These are phyloP conservation scores for Helobdella robusta DNA, from an alignment of 2,888 invertebrate genomes.

Conservation along the genomic window DNA sequence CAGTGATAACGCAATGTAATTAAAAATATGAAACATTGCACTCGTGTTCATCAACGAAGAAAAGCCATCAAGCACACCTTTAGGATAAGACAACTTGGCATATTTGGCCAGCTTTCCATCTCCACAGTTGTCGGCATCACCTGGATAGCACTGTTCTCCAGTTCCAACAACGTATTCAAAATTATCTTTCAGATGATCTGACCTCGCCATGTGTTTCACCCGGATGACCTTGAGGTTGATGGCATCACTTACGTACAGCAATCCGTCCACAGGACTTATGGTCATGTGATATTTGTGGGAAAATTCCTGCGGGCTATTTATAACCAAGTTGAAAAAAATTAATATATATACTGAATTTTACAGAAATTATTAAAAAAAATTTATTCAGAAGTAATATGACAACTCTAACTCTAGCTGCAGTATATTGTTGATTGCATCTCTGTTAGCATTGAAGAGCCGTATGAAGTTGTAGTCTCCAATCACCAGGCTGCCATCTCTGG, in stretches of 20 bases:
- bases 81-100: constrained; percentile 78
- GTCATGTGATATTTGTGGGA: constrained; percentile 94
- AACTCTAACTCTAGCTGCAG: constrained; percentile 42
- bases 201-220: constrained; percentile 48
- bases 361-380: neutral
- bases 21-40: too few species aligned
- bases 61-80: constrained; percentile 56
- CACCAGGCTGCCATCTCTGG: constrained; percentile 89
- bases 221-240: constrained; percentile 50
- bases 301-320: constrained; percentile 75
- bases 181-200: constrained; percentile 55
- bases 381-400: neutral
- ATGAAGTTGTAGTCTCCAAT: constrained; percentile 87
- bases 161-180: constrained; percentile 82
- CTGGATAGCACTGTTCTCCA: constrained; percentile 69
- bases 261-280: constrained; percentile 88
- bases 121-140: constrained; percentile 68
- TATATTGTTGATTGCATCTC: constrained; percentile 57
- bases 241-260: constrained; percentile 88
- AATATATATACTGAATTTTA: neutral
- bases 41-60: too few species aligned
- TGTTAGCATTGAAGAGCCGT: constrained; percentile 43
- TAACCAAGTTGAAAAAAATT: neutral
- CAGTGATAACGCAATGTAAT: too few species aligned
- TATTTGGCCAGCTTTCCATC: constrained; percentile 82